Base-by-base conservation (phyloP, 1,140 invertebrate species). In the Cyclina sinensis region DNA sequence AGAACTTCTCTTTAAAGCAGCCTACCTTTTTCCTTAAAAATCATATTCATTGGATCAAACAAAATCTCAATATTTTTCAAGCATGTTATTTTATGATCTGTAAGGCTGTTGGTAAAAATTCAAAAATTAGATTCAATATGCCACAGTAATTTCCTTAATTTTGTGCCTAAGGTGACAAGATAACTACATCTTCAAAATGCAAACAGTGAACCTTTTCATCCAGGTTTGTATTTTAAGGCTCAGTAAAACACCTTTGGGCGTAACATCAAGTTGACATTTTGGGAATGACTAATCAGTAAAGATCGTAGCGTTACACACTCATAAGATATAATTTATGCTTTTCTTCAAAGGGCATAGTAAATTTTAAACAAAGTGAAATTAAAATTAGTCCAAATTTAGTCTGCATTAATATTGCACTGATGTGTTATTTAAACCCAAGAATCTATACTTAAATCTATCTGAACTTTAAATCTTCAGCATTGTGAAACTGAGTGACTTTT, bases 321-420 rank as follows among this genome's bases (percentile, higher is more conserved):
- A 48, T 76, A 76, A 76, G 48, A 46, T 76, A 76, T 51, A 46
- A 76, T 76, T 76, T 70, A 70, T 43, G 30, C 65, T 37, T 70
- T 43, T n/a, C 24, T 18, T 48, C 32, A 76, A 48, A 76, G 32
- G 73, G 24, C 73, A 76, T 35, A 48, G 73, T 70, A 37, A 76
- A 51, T 46, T 76, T 46, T 14, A 76, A 76, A 76, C 73, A 76
- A 76, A 76, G 1, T 76, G 18, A 7, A 48, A 27, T 76, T 27
- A 48, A 46, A 76, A 46, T 37, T 70, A 1, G 27, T 27, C n/a
- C 24, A 62, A 24, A 27, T 62, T 62, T 43, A 43, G 43, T 4
- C 14, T 43, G 14, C 43, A 43, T 43, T 43, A 43, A 43, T n/a
- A n/a, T n/a, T n/a, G 43, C 14, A 14, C 14, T 43, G 43, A 43